Conservation (phyloP, 1,140 invertebrate species). For the Saccostrea glomerata region DNA sequence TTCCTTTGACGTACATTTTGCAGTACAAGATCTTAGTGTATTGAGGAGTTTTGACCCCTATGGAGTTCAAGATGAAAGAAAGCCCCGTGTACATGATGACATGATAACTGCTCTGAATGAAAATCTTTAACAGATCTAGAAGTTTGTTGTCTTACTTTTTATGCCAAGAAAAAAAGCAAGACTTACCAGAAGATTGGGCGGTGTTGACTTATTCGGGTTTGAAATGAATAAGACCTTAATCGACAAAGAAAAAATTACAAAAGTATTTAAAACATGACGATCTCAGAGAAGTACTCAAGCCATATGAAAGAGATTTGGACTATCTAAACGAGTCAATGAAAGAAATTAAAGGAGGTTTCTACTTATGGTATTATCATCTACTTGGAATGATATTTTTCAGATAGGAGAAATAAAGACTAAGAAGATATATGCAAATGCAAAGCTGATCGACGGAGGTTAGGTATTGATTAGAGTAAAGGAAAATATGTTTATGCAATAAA, state of each 20-base stretch:
- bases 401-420: conserved; percentile 51
- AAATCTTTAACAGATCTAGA: conserved; percentile 38
- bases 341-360: conserved; percentile 27
- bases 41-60: conserved; percentile 39
- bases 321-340: conserved; percentile 18
- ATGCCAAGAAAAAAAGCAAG: conserved; percentile 57
- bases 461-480: conserved; percentile 51
- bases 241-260: background rate
- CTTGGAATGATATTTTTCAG: conserved; percentile 38
- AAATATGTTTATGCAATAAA: conserved; percentile 52
- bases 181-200: conserved; percentile 47
- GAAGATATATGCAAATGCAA: conserved; percentile 54
- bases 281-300: background rate
- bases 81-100: conserved; percentile 47
- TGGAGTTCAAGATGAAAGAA: conserved; percentile 20
- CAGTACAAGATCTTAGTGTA: conserved; percentile 46
- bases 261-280: conserved; percentile 22
- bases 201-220: conserved; percentile 53
- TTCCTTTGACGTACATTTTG: conserved; percentile 49
- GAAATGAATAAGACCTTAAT: conserved; percentile 39
- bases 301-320: conserved; percentile 9
- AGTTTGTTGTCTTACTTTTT: conserved; percentile 51
- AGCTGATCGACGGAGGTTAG: conserved; percentile 51
- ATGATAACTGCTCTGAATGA: conserved; percentile 22
- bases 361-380: conserved; percentile 21